Percentiles rank a stretch among this genome's conserved stretches.
phyloP scores from a whole-genome alignment of 2,797 vertebrate species.

The Nannoperca australis region DNA sequence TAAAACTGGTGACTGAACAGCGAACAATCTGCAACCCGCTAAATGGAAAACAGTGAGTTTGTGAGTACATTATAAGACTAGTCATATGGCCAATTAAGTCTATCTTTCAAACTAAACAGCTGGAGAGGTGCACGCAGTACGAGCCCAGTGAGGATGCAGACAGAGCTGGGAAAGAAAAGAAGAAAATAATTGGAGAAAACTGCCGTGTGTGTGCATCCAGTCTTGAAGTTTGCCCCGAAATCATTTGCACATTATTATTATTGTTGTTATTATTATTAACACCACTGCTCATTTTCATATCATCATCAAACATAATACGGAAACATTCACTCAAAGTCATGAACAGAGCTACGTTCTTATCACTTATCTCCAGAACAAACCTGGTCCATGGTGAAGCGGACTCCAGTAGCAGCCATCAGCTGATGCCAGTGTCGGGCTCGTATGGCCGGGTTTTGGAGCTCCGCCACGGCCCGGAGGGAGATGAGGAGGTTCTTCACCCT shows the following conservation, averaged over 20 bases:
- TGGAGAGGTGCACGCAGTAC: conserved; percentile 31
- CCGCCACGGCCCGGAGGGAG: conserved; percentile 91
- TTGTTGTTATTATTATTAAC: neutral
- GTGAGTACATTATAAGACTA: neutral
- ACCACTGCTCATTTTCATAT: neutral
- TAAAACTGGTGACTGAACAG: neutral
- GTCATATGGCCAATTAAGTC: conserved; percentile 22
- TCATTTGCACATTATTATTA: neutral
- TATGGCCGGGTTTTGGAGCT: conserved; percentile 94
- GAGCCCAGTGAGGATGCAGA: conserved; percentile 25
- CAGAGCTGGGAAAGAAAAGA: conserved; percentile 12
- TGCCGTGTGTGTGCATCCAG: neutral
- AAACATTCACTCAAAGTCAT: neutral
- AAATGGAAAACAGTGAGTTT: conserved; percentile 2
- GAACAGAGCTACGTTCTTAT: neutral
- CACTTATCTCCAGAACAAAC: conserved; percentile 44
- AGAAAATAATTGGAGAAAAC: conserved; percentile 38
- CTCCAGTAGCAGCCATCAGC: conserved; percentile 90
- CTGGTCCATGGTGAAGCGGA: conserved; percentile 90
- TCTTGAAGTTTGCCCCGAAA: conserved; percentile 2
- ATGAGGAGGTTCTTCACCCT: conserved; percentile 90
- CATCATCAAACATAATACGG: neutral
- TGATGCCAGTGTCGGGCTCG: conserved; percentile 93
- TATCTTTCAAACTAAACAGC: conserved; percentile 31
- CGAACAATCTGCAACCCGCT: neutral